Percentiles rank a stretch among this genome's conserved stretches.
phyloP scores from a whole-genome alignment of 2,888 invertebrate species.

The Archaeoteleia sp. region DNA sequence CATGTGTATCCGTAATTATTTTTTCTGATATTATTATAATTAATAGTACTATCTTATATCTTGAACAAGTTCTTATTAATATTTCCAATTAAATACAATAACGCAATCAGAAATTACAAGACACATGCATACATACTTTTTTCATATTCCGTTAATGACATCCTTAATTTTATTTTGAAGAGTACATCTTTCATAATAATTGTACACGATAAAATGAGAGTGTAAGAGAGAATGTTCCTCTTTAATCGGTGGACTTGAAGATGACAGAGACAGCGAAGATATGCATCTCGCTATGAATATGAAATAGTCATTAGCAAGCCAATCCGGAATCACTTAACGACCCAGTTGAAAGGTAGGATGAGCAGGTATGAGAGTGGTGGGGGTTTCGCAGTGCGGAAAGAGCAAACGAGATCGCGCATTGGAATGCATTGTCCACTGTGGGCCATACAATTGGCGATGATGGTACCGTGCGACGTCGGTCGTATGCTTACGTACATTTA shows the following conservation, averaged over 20 bases:
- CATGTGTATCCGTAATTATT: too few relatives aligned
- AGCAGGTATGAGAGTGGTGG: background rate
- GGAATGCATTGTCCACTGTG: constrained; percentile 57
- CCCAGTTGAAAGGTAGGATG: background rate
- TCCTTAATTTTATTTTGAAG: too few relatives aligned
- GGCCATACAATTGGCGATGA: constrained; percentile 24
- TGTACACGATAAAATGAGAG: too few relatives aligned
- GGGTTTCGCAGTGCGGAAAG: constrained; percentile 4
- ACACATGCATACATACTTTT: too few relatives aligned
- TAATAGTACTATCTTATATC: too few relatives aligned
- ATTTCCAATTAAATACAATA: too few relatives aligned
- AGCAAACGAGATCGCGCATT: constrained; percentile 49
- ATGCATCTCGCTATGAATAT: constrained; percentile 5
- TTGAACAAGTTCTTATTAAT: too few relatives aligned
- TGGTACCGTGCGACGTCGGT: constrained; percentile 11
- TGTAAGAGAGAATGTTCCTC: background rate
- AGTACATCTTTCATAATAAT: too few relatives aligned
- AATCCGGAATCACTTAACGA: constrained; percentile 62
- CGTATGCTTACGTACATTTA: constrained; percentile 33
- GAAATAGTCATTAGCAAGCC: constrained; percentile 31
- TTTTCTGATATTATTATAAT: too few relatives aligned
- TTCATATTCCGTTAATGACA: too few relatives aligned
- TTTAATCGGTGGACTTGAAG: background rate
- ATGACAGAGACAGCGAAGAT: background rate
- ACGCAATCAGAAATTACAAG: too few relatives aligned